Base-by-base conservation (phyloP, 2,888 invertebrate genomes). In the Brachyopa scutellaris region DNA sequence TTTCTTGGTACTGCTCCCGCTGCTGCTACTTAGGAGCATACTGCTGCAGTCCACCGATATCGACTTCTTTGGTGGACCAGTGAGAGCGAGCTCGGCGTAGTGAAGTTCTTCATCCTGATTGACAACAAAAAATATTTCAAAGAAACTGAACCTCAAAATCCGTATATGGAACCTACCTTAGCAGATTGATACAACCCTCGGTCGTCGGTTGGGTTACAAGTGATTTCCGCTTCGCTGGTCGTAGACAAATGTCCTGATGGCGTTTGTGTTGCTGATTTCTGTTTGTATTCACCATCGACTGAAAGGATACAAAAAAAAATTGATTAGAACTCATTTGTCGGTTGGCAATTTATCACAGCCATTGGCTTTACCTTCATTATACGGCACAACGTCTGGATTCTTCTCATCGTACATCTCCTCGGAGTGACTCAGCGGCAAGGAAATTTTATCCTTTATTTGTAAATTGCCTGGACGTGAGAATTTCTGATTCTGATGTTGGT, bases 381-480 rank as follows among this genome's bases (percentile, higher is more conserved):
- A 94, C 23, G 97, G 96, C 77, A 97, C 95, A 84, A 97, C 96
- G 89, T 97, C 97, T 23, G 97, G 97, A 92, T 97, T 97, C 89
- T 94, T 95, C 90, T 97, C 97, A 88, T 97, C 97, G 86, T 95
- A 95, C 88, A 95, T 93, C 87, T 94, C 95, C 85, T 95, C 94
- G 15, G 93, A 92, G 86, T 92, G 92, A 85, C 92, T 92, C 84
- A 93, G 92, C 85, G 94, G 94, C 88, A 94, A 91, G 67, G 93
- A 92, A 84, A 93, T 94, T 91, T 95, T 95, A 89, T 94, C 92
- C 90, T 93, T 93, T 87, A 93, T 92, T 85, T 92, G 92, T 85
- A 93, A 91, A 89, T 92, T 92, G 87, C 92, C 91, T 11, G 94
- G 93, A 87, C 94, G 91, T 87, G 93, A 92, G 88, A 93, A 92